Conservation (phyloP, 2,797 vertebrate genomes). For the Alauda arvensis region DNA sequence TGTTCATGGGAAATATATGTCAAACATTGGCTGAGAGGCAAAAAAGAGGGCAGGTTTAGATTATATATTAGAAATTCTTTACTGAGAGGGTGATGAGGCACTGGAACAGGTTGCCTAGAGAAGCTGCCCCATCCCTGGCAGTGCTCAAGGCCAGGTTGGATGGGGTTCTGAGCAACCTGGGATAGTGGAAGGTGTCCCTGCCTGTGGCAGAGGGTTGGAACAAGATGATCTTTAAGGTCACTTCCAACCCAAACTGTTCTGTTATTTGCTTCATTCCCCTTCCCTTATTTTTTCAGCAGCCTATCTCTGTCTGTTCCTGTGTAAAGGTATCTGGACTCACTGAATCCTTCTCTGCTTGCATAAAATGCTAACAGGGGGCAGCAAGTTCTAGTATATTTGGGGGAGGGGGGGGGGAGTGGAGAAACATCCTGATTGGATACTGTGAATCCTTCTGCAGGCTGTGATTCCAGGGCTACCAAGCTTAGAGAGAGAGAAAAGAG, state of each 20-base stretch:
- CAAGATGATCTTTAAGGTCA: too few species aligned
- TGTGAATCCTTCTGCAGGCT: neutral
- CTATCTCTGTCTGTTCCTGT: neutral
- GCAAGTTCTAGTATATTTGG: neutral
- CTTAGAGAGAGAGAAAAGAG: neutral
- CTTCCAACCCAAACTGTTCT: neutral
- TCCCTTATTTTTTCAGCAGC: neutral
- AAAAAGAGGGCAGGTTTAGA: neutral
- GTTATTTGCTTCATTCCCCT: neutral
- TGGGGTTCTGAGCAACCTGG: neutral
- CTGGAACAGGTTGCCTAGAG: neutral
- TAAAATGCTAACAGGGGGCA: neutral
- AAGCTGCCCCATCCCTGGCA: neutral
- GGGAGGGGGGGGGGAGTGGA: fast-evolving
- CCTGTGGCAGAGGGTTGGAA: neutral
- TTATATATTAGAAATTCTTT: neutral
- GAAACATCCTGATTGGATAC: neutral
- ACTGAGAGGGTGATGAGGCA: neutral
- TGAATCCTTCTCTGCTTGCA: neutral
- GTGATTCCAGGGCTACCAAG: neutral
- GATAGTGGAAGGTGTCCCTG: neutral
- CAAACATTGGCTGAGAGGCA: neutral
- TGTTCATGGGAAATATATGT: neutral
- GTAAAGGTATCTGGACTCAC: neutral
- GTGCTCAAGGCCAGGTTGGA: neutral